Conservation (phyloP, 2,888 invertebrate species). For the Drosophila meridionalis region DNA sequence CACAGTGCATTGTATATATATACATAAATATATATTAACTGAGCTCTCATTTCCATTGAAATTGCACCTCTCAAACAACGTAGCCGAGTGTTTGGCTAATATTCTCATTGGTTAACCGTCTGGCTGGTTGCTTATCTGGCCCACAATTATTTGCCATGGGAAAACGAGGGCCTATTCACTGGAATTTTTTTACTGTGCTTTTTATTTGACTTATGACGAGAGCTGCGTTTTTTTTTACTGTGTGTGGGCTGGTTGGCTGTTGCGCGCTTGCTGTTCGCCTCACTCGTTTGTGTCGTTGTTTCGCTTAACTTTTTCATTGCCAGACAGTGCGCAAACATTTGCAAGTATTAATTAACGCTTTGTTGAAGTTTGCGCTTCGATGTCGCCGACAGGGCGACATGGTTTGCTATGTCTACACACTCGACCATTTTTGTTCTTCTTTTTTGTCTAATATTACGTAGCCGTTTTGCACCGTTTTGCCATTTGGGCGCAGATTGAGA, state of each 20-base stretch:
- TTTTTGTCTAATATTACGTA: conserved; percentile 68
- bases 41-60: conserved; percentile 19
- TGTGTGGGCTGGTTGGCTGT: conserved; percentile 25
- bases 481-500: neutral
- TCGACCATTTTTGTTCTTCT: conserved; percentile 20
- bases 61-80: conserved; percentile 8
- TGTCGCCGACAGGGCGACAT: conserved; percentile 65
- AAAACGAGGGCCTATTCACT: conserved; percentile 71
- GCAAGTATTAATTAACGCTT: conserved; percentile 82
- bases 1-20: neutral
- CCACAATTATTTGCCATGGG: conserved; percentile 64
- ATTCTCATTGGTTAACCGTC: conserved; percentile 17
- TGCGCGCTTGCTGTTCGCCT: conserved; percentile 46
- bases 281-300: conserved; percentile 61
- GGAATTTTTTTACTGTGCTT: conserved; percentile 66
- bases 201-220: conserved; percentile 80
- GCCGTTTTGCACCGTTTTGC: conserved; percentile 50
- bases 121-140: conserved; percentile 68
- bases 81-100: conserved; percentile 19
- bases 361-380: conserved; percentile 80
- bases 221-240: conserved; percentile 41
- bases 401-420: conserved; percentile 17
- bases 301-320: conserved; percentile 81
- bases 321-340: conserved; percentile 83
- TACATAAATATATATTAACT: neutral